phyloP scores from a whole-genome alignment of 1,140 invertebrate genomes.

The Xylocopa sonorina region DNA sequence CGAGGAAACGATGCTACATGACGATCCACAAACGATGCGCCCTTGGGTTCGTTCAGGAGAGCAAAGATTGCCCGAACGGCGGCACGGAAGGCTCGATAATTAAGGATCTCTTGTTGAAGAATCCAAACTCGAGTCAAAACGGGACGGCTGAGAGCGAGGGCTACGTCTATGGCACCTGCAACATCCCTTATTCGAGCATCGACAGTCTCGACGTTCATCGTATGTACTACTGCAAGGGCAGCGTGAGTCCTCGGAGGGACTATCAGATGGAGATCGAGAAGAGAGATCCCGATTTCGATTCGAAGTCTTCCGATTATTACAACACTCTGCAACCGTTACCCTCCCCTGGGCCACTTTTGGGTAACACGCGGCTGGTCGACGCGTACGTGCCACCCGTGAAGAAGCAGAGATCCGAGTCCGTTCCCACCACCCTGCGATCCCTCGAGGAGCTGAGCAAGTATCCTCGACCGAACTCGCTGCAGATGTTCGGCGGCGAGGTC shows the following conservation, averaged over 20 bases:
- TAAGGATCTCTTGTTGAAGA: conserved; percentile 91
- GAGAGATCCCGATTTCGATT: conserved; percentile 80
- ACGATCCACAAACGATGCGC: too few relatives aligned
- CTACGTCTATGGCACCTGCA: conserved; percentile 85
- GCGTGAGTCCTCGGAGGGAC: conserved; percentile 71
- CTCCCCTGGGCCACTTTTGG: conserved; percentile 90
- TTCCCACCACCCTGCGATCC: conserved; percentile 80
- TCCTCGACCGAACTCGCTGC: conserved; percentile 83
- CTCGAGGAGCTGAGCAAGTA: conserved; percentile 83
- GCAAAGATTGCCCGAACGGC: conserved; percentile 75
- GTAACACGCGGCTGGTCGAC: conserved; percentile 90
- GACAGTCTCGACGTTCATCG: conserved; percentile 88
- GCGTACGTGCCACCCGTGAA: conserved; percentile 82
- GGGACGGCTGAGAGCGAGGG: conserved; percentile 76
- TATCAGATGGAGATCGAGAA: conserved; percentile 81
- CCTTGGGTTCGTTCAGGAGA: conserved; percentile 81
- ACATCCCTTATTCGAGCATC: conserved; percentile 85
- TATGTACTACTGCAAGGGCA: conserved; percentile 86
- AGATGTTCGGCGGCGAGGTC: conserved; percentile 91
- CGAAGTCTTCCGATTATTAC: conserved; percentile 74
- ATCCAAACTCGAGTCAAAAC: conserved; percentile 80
- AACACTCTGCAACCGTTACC: conserved; percentile 83
- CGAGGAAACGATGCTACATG: conserved; percentile 85
- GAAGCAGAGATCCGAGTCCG: conserved; percentile 82
- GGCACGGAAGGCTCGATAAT: conserved; percentile 89